Conservation (phyloP, 2,888 invertebrate species). For the Aquatica leii region DNA sequence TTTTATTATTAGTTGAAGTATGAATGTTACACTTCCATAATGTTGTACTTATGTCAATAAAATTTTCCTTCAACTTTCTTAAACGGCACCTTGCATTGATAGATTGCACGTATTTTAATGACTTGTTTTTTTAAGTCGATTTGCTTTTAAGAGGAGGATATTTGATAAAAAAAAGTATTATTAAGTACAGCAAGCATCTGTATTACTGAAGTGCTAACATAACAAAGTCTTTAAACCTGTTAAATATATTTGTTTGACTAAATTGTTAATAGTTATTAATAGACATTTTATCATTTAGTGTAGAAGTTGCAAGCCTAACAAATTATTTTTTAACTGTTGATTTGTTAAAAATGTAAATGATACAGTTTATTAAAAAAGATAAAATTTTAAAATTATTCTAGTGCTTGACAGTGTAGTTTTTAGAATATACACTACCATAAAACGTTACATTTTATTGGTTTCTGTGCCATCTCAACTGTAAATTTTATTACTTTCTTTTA, state of each 20-base stretch:
- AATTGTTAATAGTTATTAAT: conserved; percentile 35
- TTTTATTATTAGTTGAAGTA: no score
- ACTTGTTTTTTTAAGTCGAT: conserved; percentile 24
- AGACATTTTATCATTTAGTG: conserved; percentile 29
- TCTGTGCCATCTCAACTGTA: no score
- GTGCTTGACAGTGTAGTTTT: conserved; percentile 28
- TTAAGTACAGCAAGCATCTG: conserved; percentile 29
- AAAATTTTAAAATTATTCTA: conserved; percentile 30
- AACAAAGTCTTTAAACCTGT: conserved; percentile 22
- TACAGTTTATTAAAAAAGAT: conserved; percentile 34
- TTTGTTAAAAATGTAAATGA: conserved; percentile 35
- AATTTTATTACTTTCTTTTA: no score
- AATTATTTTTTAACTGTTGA: conserved; percentile 33
- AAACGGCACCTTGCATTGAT: background rate
- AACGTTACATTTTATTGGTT: background rate
- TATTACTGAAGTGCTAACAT: conserved; percentile 31
- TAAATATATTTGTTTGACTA: conserved; percentile 26
- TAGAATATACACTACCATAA: conserved; percentile 24
- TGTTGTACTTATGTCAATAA: background rate
- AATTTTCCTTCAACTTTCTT: conserved; percentile 7
- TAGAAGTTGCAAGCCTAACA: conserved; percentile 29
- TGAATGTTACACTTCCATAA: no score
- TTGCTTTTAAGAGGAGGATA: conserved; percentile 21
- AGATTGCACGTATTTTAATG: background rate
- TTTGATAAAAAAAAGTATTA: conserved; percentile 25